These are phyloP conservation scores for Falco peregrinus DNA, from an alignment of 2,797 vertebrate species.

Conservation along the genomic window DNA sequence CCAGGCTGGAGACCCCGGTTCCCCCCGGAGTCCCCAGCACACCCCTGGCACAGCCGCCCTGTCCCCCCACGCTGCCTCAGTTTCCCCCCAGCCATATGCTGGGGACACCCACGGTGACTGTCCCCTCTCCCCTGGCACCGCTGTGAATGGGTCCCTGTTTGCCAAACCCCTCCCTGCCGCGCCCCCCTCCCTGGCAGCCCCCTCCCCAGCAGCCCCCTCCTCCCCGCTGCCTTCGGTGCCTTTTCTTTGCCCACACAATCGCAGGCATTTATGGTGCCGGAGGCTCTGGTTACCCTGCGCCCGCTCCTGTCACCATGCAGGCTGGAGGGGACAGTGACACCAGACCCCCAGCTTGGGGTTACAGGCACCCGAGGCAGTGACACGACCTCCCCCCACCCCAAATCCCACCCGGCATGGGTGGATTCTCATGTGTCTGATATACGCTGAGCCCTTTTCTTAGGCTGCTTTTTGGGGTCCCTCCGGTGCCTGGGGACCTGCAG, in stretches of 20 bases:
- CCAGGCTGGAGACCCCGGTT: background rate
- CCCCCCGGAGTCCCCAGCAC: background rate
- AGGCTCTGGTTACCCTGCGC: constrained; percentile 1
- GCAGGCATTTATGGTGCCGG: constrained; percentile 1
- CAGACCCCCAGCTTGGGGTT: background rate
- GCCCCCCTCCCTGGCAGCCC: background rate
- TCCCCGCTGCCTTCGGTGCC: background rate
- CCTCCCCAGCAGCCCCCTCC: background rate
- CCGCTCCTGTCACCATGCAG: background rate
- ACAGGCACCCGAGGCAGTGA: background rate
- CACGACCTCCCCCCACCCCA: rapidly evolving
- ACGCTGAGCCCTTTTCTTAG: background rate
- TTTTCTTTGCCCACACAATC: constrained; percentile 50
- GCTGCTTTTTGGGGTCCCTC: background rate
- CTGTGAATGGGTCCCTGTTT: constrained; percentile 1
- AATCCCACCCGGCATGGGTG: background rate
- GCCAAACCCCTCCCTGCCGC: background rate
- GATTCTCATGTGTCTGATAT: background rate
- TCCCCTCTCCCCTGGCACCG: background rate
- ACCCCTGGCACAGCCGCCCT: background rate
- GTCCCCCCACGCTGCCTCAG: background rate
- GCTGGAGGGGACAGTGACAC: background rate
- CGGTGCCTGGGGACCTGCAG: too few species aligned
- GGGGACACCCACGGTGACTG: background rate
- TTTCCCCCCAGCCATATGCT: background rate